phyloP scores from a whole-genome alignment of 2,888 invertebrate species.

The Drosophila histrio region DNA sequence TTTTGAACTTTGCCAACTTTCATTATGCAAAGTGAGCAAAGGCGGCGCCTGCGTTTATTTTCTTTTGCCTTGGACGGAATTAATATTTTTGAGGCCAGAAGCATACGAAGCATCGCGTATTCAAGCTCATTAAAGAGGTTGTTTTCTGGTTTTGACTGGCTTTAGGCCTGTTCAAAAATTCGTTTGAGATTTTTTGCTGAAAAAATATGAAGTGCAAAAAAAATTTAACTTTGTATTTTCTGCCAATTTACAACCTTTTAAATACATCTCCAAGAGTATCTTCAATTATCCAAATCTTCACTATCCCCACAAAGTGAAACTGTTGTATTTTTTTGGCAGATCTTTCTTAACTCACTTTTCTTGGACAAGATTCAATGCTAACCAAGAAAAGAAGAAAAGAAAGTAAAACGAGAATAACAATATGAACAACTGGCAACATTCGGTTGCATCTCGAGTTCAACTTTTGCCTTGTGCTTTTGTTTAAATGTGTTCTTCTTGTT shows the following conservation, averaged over 20 bases:
- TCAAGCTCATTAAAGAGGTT: conserved; percentile 8
- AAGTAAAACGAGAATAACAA: conserved; percentile 15
- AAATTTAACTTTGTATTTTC: neutral
- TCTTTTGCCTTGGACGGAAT: conserved; percentile 25
- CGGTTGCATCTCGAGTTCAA: conserved; percentile 16
- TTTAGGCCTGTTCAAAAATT: neutral
- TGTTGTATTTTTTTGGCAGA: neutral
- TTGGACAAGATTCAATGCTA: neutral
- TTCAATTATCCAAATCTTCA: neutral
- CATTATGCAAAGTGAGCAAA: conserved; percentile 67
- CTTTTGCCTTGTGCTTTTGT: conserved; percentile 34
- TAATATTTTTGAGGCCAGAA: conserved; percentile 43
- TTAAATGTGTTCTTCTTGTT: conserved; percentile 26
- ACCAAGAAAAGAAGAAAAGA: neutral
- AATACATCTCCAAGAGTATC: neutral
- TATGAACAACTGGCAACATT: conserved; percentile 21
- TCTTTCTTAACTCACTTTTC: neutral
- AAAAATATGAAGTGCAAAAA: too few species aligned
- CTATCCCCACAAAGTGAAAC: neutral
- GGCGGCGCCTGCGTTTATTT: conserved; percentile 6
- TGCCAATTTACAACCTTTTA: neutral
- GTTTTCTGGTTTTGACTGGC: neutral
- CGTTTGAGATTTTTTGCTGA: neutral
- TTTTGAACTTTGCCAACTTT: conserved; percentile 50
- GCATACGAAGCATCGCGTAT: conserved; percentile 8